These are phyloP conservation scores for Aphidoletes aphidimyza DNA, from an alignment of 2,888 invertebrate species.

Conservation along the genomic window DNA sequence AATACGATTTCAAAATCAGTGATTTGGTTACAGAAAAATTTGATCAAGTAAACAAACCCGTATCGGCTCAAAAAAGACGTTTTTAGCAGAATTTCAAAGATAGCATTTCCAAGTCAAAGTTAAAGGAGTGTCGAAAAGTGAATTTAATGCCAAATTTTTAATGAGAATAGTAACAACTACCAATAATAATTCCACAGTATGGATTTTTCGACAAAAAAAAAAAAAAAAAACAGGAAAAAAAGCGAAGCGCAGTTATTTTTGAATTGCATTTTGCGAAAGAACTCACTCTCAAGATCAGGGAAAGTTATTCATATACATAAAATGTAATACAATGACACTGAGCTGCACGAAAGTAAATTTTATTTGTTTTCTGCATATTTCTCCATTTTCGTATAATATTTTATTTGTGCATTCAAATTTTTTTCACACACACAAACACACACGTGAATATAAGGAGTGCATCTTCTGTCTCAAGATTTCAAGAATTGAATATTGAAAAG, in stretches of 20 bases:
- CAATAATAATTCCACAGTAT: no score
- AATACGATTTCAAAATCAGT: no score
- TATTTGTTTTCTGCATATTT: neutral
- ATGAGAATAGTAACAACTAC: no score
- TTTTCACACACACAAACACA: no score
- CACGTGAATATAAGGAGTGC: neutral
- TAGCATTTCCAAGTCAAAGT: no score
- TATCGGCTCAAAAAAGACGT: no score
- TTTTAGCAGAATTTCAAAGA: no score
- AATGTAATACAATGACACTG: neutral
- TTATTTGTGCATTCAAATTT: neutral
- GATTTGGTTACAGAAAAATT: no score
- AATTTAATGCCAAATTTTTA: no score
- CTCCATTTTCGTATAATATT: neutral
- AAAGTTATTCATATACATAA: slow-evolving; percentile 1
- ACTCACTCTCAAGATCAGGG: neutral
- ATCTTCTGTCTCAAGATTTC: neutral
- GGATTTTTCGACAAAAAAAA: neutral
- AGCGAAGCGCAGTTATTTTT: neutral
- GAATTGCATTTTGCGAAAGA: neutral
- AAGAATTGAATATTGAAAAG: neutral
- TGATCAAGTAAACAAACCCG: no score
- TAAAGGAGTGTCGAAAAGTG: no score
- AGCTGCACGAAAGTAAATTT: slow-evolving; percentile 7
- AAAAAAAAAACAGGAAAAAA: neutral